These are phyloP conservation scores for Eleutherodactylus coqui DNA, from an alignment of 2,797 vertebrate species.

Conservation along the genomic window DNA sequence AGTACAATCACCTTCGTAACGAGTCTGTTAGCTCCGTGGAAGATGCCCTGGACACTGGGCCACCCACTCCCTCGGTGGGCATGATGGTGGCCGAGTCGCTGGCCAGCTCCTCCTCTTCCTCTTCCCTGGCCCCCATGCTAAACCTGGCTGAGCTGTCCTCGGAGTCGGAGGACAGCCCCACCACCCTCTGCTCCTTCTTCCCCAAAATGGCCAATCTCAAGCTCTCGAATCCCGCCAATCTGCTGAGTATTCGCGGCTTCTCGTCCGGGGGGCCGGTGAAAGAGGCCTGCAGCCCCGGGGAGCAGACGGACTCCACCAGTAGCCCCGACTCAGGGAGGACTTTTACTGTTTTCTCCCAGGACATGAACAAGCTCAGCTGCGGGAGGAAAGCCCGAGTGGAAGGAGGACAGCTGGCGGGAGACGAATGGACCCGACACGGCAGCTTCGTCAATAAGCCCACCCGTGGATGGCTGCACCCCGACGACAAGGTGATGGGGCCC, in stretches of 20 bases:
- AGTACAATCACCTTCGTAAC: slow-evolving; percentile 93
- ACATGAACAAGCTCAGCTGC: slow-evolving; percentile 98
- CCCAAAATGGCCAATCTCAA: slow-evolving; percentile 91
- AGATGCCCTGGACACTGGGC: slow-evolving; percentile 72
- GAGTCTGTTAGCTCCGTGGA: slow-evolving; percentile 90
- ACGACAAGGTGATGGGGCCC: slow-evolving; percentile 90
- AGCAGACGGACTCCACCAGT: background rate
- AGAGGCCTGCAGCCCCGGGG: slow-evolving; percentile 25
- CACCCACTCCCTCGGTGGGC: slow-evolving; percentile 66
- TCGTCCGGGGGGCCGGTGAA: slow-evolving; percentile 51
- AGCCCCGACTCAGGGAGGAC: slow-evolving; percentile 64
- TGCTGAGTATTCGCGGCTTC: slow-evolving; percentile 76
- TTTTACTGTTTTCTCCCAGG: slow-evolving; percentile 88
- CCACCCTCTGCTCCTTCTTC: slow-evolving; percentile 96
- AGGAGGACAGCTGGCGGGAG: slow-evolving; percentile 95
- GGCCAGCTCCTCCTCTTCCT: slow-evolving; percentile 77
- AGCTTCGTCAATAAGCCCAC: slow-evolving; percentile 98
- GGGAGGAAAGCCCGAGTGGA: slow-evolving; percentile 95
- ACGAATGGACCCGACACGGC: slow-evolving; percentile 97
- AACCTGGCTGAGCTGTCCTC: slow-evolving; percentile 71
- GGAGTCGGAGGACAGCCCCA: slow-evolving; percentile 86
- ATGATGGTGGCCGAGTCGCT: slow-evolving; percentile 64
- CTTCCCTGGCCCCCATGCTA: slow-evolving; percentile 80
- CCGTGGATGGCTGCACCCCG: slow-evolving; percentile 95
- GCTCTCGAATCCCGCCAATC: slow-evolving; percentile 83